Conservation (phyloP, 2,888 invertebrate genomes). For the Clistopyga incitator region DNA sequence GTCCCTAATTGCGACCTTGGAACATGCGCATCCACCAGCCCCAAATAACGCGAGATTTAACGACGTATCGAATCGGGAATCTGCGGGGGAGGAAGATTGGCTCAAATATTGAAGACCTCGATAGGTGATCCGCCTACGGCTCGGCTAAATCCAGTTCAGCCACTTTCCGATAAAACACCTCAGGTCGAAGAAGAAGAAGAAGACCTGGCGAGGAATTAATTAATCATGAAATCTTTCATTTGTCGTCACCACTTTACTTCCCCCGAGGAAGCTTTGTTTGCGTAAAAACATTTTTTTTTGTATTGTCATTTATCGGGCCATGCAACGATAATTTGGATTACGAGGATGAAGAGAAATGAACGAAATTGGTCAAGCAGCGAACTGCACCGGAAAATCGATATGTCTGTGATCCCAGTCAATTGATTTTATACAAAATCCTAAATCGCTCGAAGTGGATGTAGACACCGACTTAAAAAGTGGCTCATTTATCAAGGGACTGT, state of each 20-base stretch:
- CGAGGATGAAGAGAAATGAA: not conserved
- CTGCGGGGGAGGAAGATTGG: slow-evolving; percentile 24
- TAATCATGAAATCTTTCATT: too few species aligned
- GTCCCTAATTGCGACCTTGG: slow-evolving; percentile 35
- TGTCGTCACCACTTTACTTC: too few species aligned
- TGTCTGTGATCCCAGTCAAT: not conserved
- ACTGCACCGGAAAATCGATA: not conserved
- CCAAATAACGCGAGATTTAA: slow-evolving; percentile 29
- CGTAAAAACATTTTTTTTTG: too few species aligned
- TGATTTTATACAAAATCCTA: slow-evolving; percentile 35
- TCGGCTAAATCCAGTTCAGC: slow-evolving; percentile 27
- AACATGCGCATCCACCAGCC: slow-evolving; percentile 15
- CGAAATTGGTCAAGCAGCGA: not conserved
- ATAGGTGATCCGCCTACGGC: not conserved
- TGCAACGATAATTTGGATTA: not conserved
- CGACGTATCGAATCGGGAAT: slow-evolving; percentile 8
- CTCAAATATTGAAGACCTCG: slow-evolving; percentile 41
- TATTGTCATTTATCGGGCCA: not conserved
- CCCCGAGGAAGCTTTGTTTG: not conserved
- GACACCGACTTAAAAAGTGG: not conserved
- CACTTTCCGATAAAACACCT: slow-evolving; percentile 20
- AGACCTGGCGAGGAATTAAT: too few species aligned
- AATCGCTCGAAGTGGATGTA: not conserved
- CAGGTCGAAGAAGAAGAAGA: not conserved
- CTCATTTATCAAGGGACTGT: not conserved